Evolutionary conservation across 2,797 vertebrate genomes (phyloP), one percentile per base, ranked within the genome.

Genomic region (Chelidonichthys spinosus): DNA sequence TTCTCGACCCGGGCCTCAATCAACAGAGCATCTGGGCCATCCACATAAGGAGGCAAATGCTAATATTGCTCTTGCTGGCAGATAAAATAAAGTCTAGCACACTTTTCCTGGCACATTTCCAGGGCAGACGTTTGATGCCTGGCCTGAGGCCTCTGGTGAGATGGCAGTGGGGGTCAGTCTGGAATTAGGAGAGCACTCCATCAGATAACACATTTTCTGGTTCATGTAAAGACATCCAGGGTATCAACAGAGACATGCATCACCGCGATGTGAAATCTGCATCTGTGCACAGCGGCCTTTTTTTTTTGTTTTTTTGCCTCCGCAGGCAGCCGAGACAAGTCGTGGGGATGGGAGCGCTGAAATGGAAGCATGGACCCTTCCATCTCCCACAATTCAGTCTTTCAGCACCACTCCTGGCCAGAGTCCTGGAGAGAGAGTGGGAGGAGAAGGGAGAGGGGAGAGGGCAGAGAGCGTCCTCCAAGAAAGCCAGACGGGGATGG

Each of bases 151-250:
- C 84, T 85, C 75, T 55, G 66, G 69, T 69, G 53, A 63, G 55
- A 60, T 82, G 82, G 75, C 70, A 74, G 63, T 56, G 69, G 66
- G 81, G 91, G 92, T 92, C 90, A 86, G 90, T 88, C 89, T 93
- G 92, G 92, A 96, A 95, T 93, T 88, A 94, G 93, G 81, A 72
- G 93, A 94, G 91, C 83, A 90, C 94, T 95, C 91, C 92, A 94
- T 95, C 96, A 95, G 95, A 95, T 95, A 96, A 94, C 94, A 94
- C 92, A 86, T 96, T 96, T 96, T 96, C 96, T 97, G 96, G 94
- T 96, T 96, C 95, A 85, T 96, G 96, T 96, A 95, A 96, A 95
- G 90, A 95, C 0, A 78, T 94, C 92, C 87, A 74, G 87, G 89
- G 90, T 93, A 95, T 95, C 90, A 83, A 87, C 87, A 69, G 77